Evolutionary conservation across 2,888 invertebrate species (phyloP).

Genomic region (Phlogophora meticulosa): DNA sequence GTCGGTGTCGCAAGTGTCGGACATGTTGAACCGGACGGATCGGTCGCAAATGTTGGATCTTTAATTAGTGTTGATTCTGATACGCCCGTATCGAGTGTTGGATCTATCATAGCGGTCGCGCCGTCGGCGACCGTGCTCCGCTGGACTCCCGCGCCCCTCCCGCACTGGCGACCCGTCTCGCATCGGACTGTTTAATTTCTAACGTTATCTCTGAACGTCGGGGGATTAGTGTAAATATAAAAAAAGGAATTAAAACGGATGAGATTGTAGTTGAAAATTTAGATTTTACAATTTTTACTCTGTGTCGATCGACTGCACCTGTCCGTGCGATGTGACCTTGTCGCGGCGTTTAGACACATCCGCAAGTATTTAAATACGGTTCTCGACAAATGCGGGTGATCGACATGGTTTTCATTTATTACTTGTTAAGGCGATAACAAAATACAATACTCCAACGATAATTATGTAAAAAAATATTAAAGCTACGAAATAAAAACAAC

Average conservation of each 20-base stretch:
- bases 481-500: constrained; percentile 80
- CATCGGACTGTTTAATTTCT: constrained; percentile 81
- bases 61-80: constrained; percentile 37
- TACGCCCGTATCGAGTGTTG: constrained; percentile 50
- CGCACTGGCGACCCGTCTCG: constrained; percentile 87
- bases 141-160: constrained; percentile 88
- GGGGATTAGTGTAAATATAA: constrained; percentile 80
- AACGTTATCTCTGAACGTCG: constrained; percentile 60
- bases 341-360: constrained; percentile 72
- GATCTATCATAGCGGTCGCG: constrained; percentile 35
- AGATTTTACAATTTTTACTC: constrained; percentile 72
- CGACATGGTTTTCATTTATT: constrained; percentile 73
- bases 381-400: constrained; percentile 66
- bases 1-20: constrained; percentile 57
- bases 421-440: constrained; percentile 80
- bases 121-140: constrained; percentile 73
- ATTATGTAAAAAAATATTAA: constrained; percentile 84
- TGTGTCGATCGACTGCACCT: constrained; percentile 72
- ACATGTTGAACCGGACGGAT: constrained; percentile 40
- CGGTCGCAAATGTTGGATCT: constrained; percentile 45
- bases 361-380: constrained; percentile 57
- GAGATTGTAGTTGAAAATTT: constrained; percentile 81
- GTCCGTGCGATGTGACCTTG: constrained; percentile 75
- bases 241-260: constrained; percentile 66
- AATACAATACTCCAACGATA: constrained; percentile 87